Conservation (phyloP, 2,113 vertebrate species). For the Ramphastos sulfuratus region DNA sequence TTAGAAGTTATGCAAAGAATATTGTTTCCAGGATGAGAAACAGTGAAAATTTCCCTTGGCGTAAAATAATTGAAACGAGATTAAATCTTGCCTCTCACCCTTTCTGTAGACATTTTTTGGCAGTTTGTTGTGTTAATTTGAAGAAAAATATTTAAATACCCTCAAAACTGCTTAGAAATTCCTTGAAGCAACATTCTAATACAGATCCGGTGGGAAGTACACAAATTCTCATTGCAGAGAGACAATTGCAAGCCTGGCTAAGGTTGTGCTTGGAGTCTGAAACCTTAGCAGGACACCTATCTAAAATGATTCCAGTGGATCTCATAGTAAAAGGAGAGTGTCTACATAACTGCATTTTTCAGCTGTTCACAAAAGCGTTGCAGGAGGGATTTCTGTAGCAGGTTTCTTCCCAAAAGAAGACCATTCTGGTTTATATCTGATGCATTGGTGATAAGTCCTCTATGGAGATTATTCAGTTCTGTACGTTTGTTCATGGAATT, state of each 20-base stretch:
- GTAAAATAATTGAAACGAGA: conserved; percentile 24
- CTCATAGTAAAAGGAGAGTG: neutral
- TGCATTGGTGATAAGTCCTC: neutral
- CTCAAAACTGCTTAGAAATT: neutral
- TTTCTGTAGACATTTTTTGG: conserved; percentile 12
- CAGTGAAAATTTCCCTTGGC: conserved; percentile 20
- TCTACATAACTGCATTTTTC: conserved; percentile 9
- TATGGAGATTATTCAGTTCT: neutral
- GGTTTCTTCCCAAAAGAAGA: neutral
- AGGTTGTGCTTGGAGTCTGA: neutral
- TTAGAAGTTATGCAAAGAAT: neutral
- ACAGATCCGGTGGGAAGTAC: neutral
- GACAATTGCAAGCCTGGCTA: accelerated
- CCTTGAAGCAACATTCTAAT: neutral
- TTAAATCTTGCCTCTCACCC: conserved; percentile 23
- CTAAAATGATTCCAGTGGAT: neutral
- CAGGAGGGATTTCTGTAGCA: neutral
- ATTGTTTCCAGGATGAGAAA: neutral
- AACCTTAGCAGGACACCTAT: neutral
- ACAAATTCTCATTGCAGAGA: neutral
- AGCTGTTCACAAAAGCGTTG: conserved; percentile 36
- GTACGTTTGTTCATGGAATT: neutral
- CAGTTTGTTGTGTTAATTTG: neutral
- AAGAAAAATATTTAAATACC: neutral
- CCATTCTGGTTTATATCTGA: neutral